A percentile compares a stretch with the other conserved stretches of the same genome.
Evolutionary conservation across 2,113 vertebrate species (phyloP).

Genomic region (Catharus bicknelli): DNA sequence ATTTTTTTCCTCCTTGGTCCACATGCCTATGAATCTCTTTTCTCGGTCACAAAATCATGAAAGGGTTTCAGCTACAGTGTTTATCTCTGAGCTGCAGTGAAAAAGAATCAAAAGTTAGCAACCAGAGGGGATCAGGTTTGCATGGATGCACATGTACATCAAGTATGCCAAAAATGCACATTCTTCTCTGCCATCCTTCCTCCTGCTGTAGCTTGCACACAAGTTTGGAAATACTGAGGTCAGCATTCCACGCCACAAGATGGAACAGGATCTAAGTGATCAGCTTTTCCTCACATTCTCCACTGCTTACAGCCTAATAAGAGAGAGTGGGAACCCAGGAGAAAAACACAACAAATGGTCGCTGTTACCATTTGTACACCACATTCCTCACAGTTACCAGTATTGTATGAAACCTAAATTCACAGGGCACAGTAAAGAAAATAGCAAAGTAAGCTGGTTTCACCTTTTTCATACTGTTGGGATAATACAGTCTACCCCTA

Average conservation of each 20-base stretch:
- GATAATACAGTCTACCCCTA: not conserved
- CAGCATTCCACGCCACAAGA: not conserved
- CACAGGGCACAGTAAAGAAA: not conserved
- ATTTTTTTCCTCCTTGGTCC: not conserved
- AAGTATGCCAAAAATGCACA: not conserved
- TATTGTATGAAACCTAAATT: not conserved
- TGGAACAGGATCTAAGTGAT: not conserved
- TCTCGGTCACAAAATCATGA: not conserved
- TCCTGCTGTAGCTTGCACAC: not conserved
- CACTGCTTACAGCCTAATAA: not conserved
- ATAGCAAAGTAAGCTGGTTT: not conserved
- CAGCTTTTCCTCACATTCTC: not conserved
- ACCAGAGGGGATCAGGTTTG: not conserved
- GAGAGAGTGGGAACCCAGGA: not conserved
- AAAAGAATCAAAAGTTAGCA: not conserved
- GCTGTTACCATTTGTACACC: not conserved
- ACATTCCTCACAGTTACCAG: not conserved
- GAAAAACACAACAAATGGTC: not conserved
- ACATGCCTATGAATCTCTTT: not conserved
- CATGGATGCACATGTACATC: not conserved
- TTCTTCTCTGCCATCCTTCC: not conserved
- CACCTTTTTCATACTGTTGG: not conserved
- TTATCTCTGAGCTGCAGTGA: not conserved
- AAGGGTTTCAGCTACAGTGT: not conserved
- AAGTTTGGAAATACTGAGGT: not conserved